phyloP scores from a whole-genome alignment of 2,113 vertebrate species.

The Apodemus sylvaticus region DNA sequence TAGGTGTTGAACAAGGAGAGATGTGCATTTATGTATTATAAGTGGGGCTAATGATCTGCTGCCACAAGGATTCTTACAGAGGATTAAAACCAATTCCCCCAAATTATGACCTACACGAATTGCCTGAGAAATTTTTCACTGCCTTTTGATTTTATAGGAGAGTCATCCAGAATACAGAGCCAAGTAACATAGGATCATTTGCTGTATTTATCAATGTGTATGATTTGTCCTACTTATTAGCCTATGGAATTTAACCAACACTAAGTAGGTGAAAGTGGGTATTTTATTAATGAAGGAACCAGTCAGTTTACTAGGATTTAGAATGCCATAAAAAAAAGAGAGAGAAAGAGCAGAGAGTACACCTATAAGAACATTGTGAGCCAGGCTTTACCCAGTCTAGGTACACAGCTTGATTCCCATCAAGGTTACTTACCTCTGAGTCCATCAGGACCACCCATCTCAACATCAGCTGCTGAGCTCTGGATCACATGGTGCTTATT shows the following conservation, averaged over 20 bases:
- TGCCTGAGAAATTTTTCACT: neutral
- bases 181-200: neutral
- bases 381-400: neutral
- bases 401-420: neutral
- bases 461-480: neutral
- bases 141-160: neutral
- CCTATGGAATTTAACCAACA: neutral
- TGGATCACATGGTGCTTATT: neutral
- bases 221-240: neutral
- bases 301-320: neutral
- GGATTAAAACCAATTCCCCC: neutral
- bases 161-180: neutral
- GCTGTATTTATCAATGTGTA: neutral
- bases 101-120: neutral
- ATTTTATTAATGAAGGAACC: neutral
- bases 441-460: neutral
- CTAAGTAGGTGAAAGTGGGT: neutral
- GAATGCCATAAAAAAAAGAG: neutral
- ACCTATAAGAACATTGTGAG: neutral
- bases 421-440: slow-evolving; percentile 30
- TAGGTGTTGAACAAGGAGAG: neutral
- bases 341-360: neutral
- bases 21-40: neutral
- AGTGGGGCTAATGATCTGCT: neutral
- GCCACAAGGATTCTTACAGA: neutral